Evolutionary conservation across 2,113 vertebrate genomes (phyloP).

Genomic region (Xenotilapia flavipinnis): DNA sequence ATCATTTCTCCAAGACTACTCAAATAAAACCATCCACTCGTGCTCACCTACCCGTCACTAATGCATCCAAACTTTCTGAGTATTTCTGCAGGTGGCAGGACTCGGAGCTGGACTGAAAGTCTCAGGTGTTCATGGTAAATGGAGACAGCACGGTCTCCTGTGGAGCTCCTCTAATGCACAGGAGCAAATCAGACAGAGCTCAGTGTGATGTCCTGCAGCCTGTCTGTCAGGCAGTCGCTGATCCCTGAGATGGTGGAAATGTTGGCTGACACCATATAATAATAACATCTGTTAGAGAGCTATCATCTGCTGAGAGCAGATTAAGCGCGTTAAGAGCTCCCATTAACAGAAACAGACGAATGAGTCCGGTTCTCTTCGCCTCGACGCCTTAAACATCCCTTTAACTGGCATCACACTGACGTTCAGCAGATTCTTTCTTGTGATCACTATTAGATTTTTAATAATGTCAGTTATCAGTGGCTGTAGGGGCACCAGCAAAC

Average conservation of each 20-base stretch:
- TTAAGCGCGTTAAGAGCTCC: not conserved
- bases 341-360: not conserved
- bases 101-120: not conserved
- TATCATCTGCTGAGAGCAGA: not conserved
- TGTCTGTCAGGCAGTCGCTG: not conserved
- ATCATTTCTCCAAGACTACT: not conserved
- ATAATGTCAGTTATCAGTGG: accelerated
- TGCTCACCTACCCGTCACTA: not conserved
- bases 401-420: not conserved
- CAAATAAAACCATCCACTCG: not conserved
- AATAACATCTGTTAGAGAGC: not conserved
- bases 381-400: not conserved
- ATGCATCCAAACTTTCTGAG: not conserved
- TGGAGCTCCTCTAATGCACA: not conserved
- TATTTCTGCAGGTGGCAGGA: not conserved
- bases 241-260: not conserved
- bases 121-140: not conserved
- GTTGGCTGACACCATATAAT: not conserved
- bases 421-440: not conserved
- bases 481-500: not conserved
- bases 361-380: not conserved
- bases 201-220: accelerated
- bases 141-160: not conserved
- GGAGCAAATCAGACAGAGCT: not conserved
- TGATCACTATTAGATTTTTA: accelerated